Base-by-base conservation (phyloP, 2,888 invertebrate species). In the Entomobrya multifasciata region DNA sequence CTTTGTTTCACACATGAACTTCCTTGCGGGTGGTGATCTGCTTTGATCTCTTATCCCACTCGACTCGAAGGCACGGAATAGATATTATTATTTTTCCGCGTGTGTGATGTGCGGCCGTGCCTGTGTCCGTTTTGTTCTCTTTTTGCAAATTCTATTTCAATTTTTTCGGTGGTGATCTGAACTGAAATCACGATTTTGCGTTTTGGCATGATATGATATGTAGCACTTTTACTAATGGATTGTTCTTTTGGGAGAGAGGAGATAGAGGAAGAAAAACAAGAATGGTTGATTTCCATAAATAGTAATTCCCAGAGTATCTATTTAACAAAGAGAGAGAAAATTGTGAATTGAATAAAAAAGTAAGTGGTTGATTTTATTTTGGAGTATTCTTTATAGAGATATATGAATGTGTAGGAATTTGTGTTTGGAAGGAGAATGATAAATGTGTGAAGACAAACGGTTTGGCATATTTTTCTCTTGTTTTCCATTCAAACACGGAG, bases 301-400 rank as follows among this genome's bases (percentile, higher is more conserved):
- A 27, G 27, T 15, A 5, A 62, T 62, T 62, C 62, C 62, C 36
- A 62, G 3, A 5, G 17, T 62, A 36, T 62, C 3, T 17, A 36
- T 30, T 62, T n/a, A n/a, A 52, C 15, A 30, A 62, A 1, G 2
- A 62, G 30, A n/a, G 36, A 30, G 15, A 62, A 62, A 13, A 62
- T n/a, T 36, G 15, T 52, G 62, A 55, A 62, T 30, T 62, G 36
- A 62, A n/a, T 36, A 30, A n/a, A 52, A 62, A 62, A 62, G 62
- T 62, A 62, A 62, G 62, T 62, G 11, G 25, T 60, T 27, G 1
- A 52, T 60, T 62, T 62, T 36, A 4, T 13, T 27, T n/a, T 36
- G 27, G 4, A n/a, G 25, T 62, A 17, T 62, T 62, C 8, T 8
- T 4, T 36, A 36, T 6, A 36, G 8, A 36, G 36, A 6, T 36